phyloP scores from a whole-genome alignment of 2,113 vertebrate genomes.

The Oryzias celebensis region DNA sequence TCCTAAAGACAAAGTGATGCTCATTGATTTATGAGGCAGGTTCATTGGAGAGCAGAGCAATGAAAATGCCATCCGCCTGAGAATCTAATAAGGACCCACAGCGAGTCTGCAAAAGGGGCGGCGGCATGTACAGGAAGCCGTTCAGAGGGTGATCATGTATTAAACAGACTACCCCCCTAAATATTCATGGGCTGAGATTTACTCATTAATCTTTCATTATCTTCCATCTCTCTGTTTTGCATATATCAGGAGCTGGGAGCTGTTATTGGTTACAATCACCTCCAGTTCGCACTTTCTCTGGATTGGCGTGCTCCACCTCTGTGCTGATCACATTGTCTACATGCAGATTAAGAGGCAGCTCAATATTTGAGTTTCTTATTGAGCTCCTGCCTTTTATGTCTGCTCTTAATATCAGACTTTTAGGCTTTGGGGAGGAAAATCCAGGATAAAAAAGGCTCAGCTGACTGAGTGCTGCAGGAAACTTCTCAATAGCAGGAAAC shows the following conservation, averaged over 20 bases:
- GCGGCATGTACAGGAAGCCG: constrained; percentile 68
- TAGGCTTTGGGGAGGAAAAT: constrained; percentile 13
- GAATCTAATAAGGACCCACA: constrained; percentile 62
- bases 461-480: constrained; percentile 28
- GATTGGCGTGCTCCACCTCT: neutral
- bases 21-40: constrained; percentile 58
- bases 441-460: constrained; percentile 12
- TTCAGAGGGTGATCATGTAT: constrained; percentile 72
- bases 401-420: neutral
- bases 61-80: constrained; percentile 66
- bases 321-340: constrained; percentile 7
- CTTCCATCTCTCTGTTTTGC: constrained; percentile 68
- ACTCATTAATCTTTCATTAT: constrained; percentile 79
- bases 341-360: constrained; percentile 24
- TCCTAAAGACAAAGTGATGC: constrained; percentile 46
- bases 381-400: constrained; percentile 3
- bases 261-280: constrained; percentile 47
- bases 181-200: constrained; percentile 77
- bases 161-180: constrained; percentile 77
- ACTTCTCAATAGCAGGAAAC: constrained; percentile 31
- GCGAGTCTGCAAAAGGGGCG: constrained; percentile 45
- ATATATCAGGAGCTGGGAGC: constrained; percentile 47
- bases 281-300: constrained; percentile 25
- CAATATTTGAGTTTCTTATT: constrained; percentile 28
- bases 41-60: constrained; percentile 54